Evolutionary conservation across 1,140 invertebrate genomes (phyloP).

Genomic region (Palaemon carinicauda): DNA sequence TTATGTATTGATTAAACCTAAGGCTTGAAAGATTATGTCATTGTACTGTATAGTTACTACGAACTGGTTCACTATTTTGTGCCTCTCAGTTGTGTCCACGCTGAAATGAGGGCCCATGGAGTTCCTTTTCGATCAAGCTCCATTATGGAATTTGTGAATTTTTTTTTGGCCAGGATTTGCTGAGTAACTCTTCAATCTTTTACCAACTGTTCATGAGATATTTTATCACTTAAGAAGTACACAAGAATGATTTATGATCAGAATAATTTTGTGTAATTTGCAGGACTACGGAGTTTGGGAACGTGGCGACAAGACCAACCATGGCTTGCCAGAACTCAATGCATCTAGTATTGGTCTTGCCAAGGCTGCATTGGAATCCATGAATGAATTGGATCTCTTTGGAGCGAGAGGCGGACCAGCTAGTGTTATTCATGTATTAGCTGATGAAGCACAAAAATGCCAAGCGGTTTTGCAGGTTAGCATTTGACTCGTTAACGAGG

Average conservation of each 20-base stretch:
- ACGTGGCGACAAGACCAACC: conserved; percentile 99
- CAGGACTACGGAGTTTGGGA: conserved; percentile 99
- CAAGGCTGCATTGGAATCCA: conserved; percentile 96
- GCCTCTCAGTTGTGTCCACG: too few relatives aligned
- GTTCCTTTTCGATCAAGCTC: too few relatives aligned
- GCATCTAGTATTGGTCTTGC: conserved; percentile 97
- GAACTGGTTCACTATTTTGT: too few relatives aligned
- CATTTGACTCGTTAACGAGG: background rate
- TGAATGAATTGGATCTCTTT: conserved; percentile 99
- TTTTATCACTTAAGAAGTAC: background rate
- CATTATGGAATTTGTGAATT: too few relatives aligned
- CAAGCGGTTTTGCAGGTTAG: conserved; percentile 89
- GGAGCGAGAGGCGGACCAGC: conserved; percentile 93
- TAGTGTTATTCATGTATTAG: conserved; percentile 96
- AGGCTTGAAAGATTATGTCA: too few relatives aligned
- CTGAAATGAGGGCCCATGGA: too few relatives aligned
- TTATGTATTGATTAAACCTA: too few relatives aligned
- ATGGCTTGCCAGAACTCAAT: conserved; percentile 97
- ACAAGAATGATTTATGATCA: background rate
- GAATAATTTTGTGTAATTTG: background rate
- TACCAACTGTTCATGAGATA: too few relatives aligned
- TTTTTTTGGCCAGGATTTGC: too few relatives aligned
- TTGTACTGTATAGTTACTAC: too few relatives aligned
- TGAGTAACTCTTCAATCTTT: too few relatives aligned
- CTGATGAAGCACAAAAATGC: conserved; percentile 99